These are phyloP conservation scores for Euzophera pinguis DNA, from an alignment of 2,888 invertebrate species.

Conservation along the genomic window DNA sequence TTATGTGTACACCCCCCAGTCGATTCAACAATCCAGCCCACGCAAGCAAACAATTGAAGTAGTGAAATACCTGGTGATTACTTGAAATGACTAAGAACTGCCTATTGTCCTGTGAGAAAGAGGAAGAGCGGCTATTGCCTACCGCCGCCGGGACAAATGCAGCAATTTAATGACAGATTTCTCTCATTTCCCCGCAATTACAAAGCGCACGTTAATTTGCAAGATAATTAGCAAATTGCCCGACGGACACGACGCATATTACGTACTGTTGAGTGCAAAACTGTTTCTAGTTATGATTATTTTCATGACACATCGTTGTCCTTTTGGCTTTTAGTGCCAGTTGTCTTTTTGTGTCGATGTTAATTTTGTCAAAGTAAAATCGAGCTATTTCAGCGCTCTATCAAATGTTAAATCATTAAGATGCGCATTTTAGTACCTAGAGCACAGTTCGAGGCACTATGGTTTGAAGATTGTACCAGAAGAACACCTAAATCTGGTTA, in stretches of 20 bases:
- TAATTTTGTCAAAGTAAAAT: too few relatives aligned
- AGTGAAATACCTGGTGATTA: neutral
- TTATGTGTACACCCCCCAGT: too few relatives aligned
- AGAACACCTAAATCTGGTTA: too few relatives aligned
- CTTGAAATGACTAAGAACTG: neutral
- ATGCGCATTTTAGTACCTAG: too few relatives aligned
- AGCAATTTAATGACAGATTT: slow-evolving; percentile 12
- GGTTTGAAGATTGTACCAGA: too few relatives aligned
- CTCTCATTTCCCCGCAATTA: slow-evolving; percentile 9
- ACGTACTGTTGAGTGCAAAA: slow-evolving; percentile 18
- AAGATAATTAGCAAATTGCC: slow-evolving; percentile 34
- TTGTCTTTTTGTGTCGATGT: too few relatives aligned
- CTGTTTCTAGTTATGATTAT: neutral
- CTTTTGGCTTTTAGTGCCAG: too few relatives aligned
- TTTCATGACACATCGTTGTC: too few relatives aligned
- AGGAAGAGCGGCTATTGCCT: neutral
- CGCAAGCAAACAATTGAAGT: neutral
- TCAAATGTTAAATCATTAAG: too few relatives aligned
- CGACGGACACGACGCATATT: slow-evolving; percentile 28
- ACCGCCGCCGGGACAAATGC: slow-evolving; percentile 3
- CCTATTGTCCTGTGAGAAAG: neutral
- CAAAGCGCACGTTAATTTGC: slow-evolving; percentile 21
- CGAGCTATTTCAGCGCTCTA: too few relatives aligned
- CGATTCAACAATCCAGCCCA: neutral
- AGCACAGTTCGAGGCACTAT: too few relatives aligned